phyloP scores from a whole-genome alignment of 2,797 vertebrate genomes.

The Dicrostonyx torquatus region DNA sequence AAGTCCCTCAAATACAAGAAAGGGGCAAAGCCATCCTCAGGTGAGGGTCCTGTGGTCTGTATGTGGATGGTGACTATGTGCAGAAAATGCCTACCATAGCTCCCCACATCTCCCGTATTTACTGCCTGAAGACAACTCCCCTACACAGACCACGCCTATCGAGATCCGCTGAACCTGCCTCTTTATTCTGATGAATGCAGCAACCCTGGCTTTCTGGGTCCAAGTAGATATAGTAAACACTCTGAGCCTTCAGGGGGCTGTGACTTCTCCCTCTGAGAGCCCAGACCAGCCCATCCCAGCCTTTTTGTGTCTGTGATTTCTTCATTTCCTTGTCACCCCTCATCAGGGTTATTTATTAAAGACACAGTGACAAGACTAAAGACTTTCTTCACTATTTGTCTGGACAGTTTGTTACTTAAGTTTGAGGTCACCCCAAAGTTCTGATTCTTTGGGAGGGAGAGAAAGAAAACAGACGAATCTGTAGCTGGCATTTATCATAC shows the following conservation, averaged over 20 bases:
- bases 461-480: not conserved
- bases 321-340: not conserved
- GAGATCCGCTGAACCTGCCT: not conserved
- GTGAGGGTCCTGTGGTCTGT: not conserved
- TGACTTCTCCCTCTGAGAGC: not conserved
- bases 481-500: not conserved
- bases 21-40: not conserved
- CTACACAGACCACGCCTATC: not conserved
- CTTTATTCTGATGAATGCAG: not conserved
- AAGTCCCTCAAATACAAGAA: not conserved
- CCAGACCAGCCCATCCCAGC: not conserved
- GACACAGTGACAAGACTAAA: not conserved
- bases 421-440: not conserved
- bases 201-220: not conserved
- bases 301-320: not conserved
- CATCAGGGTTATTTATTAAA: not conserved
- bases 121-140: not conserved
- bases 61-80: too few species aligned
- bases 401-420: not conserved
- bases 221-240: not conserved
- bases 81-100: too few species aligned
- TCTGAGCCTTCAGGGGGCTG: not conserved
- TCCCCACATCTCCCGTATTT: not conserved
- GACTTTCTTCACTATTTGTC: not conserved
- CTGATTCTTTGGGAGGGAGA: not conserved